Evolutionary conservation across 2,888 invertebrate genomes (phyloP).

Genomic region (Cantharis nigra): DNA sequence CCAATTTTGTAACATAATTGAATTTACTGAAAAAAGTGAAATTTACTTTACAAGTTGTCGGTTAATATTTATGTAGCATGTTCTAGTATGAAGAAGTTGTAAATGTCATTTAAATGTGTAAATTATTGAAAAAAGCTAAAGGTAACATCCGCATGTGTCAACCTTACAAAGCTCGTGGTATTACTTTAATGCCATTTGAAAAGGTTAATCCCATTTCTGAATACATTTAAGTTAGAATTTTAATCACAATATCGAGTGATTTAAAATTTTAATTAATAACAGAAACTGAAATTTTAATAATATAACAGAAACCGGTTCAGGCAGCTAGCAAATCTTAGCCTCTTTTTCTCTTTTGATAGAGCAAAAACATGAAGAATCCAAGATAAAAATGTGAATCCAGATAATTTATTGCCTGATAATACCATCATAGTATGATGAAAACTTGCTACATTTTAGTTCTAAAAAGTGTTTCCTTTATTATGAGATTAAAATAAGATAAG

Average conservation of each 20-base stretch:
- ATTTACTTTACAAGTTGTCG: neutral
- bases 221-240: neutral
- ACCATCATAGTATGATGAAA: no score
- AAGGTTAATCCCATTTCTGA: neutral
- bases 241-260: neutral
- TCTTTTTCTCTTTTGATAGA: no score
- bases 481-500: no score
- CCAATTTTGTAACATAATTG: neutral
- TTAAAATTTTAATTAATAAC: no score
- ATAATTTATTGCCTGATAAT: no score
- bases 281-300: no score
- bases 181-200: neutral
- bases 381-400: no score
- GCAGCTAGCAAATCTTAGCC: no score
- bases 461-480: no score
- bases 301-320: no score
- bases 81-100: neutral
- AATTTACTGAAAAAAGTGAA: neutral
- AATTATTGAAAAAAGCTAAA: neutral
- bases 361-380: no score
- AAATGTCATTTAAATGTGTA: neutral
- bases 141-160: neutral
- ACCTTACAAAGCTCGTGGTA: neutral
- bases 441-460: no score
- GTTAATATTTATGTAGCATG: neutral